Evolutionary conservation across 2,888 invertebrate species (phyloP).

Genomic region (Pseudococcus longispinus): DNA sequence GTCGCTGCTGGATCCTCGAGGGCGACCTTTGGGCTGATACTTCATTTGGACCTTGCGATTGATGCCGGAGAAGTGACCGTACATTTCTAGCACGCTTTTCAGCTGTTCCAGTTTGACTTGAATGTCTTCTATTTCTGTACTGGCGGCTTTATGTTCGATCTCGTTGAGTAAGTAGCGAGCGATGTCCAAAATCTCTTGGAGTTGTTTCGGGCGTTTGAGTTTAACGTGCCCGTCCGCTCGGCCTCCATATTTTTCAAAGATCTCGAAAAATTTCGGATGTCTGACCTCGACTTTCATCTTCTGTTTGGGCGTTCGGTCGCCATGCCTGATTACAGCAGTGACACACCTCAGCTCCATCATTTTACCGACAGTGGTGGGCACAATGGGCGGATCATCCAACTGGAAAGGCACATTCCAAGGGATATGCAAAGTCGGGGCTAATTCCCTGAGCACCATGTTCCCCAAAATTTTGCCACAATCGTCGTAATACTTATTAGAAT

Average conservation of each 20-base stretch:
- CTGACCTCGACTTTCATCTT: constrained; percentile 99
- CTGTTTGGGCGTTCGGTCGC: constrained; percentile 98
- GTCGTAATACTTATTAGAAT: constrained; percentile 99
- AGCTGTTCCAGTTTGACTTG: constrained; percentile 96
- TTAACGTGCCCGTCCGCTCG: constrained; percentile 96
- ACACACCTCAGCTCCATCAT: constrained; percentile 95
- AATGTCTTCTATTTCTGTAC: constrained; percentile 94
- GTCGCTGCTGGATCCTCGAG: constrained; percentile 88
- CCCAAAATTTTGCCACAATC: constrained; percentile 98
- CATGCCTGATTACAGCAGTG: constrained; percentile 96
- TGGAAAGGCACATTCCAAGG: constrained; percentile 98
- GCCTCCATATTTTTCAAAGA: constrained; percentile 97
- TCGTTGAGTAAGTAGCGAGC: constrained; percentile 88
- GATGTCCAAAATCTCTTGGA: constrained; percentile 97
- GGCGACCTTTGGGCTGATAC: constrained; percentile 91
- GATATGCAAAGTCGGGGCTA: constrained; percentile 94
- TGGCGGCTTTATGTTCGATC: constrained; percentile 85
- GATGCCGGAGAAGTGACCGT: constrained; percentile 99
- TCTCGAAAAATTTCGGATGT: constrained; percentile 97
- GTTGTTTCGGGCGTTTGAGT: constrained; percentile 93
- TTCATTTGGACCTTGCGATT: constrained; percentile 99
- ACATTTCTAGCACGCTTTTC: constrained; percentile 99
- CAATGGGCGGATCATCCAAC: constrained; percentile 97
- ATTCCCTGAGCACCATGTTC: constrained; percentile 93
- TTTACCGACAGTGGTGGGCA: constrained; percentile 98